These are phyloP conservation scores for Pollenia angustigena DNA, from an alignment of 2,888 invertebrate species.

Conservation along the genomic window DNA sequence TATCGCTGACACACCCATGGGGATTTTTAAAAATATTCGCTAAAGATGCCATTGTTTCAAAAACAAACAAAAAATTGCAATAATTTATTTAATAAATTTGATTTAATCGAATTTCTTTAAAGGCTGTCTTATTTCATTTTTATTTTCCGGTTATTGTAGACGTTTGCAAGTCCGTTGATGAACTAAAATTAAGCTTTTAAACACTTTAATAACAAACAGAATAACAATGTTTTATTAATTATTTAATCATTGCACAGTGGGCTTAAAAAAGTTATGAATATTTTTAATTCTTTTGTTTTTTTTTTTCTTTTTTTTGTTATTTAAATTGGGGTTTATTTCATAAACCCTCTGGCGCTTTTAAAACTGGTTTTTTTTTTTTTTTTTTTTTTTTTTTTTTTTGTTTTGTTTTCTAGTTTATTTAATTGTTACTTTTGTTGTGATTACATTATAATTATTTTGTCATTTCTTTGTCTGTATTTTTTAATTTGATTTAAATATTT, in stretches of 20 bases:
- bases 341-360: constrained; percentile 15
- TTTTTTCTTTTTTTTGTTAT: constrained; percentile 14
- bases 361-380: neutral
- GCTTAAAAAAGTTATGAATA: constrained; percentile 19
- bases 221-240: constrained; percentile 67
- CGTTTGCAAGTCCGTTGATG: constrained; percentile 63
- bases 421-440: constrained; percentile 30
- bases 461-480: constrained; percentile 37
- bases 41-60: constrained; percentile 56
- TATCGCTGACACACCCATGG: constrained; percentile 48
- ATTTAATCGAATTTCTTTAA: neutral
- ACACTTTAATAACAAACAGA: constrained; percentile 53
- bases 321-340: constrained; percentile 15
- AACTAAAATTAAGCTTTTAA: constrained; percentile 65
- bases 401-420: constrained; percentile 37
- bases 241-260: constrained; percentile 72
- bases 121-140: neutral
- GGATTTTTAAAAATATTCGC: constrained; percentile 54
- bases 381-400: constrained; percentile 4
- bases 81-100: neutral
- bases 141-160: constrained; percentile 31
- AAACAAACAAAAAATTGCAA: constrained; percentile 18
- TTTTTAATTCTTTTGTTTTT: constrained; percentile 11
- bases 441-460: constrained; percentile 40
- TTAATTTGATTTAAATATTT: constrained; percentile 50